These are phyloP conservation scores for Typhlichthys subterraneus DNA, from an alignment of 2,797 vertebrate genomes.

Conservation along the genomic window DNA sequence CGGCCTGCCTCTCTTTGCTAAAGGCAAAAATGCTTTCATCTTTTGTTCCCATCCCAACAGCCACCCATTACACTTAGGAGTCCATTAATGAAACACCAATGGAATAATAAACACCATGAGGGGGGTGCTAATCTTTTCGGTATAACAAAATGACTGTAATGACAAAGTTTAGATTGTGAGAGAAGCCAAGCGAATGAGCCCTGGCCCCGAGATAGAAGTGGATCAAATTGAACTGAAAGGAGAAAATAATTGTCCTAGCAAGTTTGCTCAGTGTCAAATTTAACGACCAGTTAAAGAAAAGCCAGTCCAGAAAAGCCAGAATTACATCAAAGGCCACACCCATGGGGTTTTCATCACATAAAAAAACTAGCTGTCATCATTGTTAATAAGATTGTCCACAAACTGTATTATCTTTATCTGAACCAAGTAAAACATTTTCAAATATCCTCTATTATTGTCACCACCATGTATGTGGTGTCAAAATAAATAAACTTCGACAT, in stretches of 20 bases:
- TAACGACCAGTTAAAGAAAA: slow-evolving; percentile 43
- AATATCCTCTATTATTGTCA: slow-evolving; percentile 48
- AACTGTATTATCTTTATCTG: slow-evolving; percentile 49
- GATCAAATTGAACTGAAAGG: slow-evolving; percentile 43
- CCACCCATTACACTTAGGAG: slow-evolving; percentile 51
- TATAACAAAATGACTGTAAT: slow-evolving; percentile 49
- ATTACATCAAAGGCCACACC: slow-evolving; percentile 58
- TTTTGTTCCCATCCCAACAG: slow-evolving; percentile 54
- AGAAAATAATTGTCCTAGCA: slow-evolving; percentile 26
- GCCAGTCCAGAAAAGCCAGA: slow-evolving; percentile 54
- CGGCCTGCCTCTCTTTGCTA: slow-evolving; percentile 48
- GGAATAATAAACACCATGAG: slow-evolving; percentile 43
- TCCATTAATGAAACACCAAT: slow-evolving; percentile 56
- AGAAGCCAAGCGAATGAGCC: slow-evolving; percentile 40
- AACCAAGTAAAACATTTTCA: slow-evolving; percentile 44
- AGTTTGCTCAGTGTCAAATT: slow-evolving; percentile 53
- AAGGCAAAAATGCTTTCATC: slow-evolving; percentile 65
- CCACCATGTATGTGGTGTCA: slow-evolving; percentile 61
- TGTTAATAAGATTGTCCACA: slow-evolving; percentile 50
- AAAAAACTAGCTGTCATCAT: slow-evolving; percentile 63
- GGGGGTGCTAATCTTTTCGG: slow-evolving; percentile 31
- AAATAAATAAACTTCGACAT: slow-evolving; percentile 59
- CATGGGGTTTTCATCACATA: slow-evolving; percentile 49
- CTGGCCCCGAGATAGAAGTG: slow-evolving; percentile 50
- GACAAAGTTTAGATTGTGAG: slow-evolving; percentile 45